Evolutionary conservation across 1,140 invertebrate genomes (phyloP), one percentile per base, ranked within the genome.

Genomic region (Cyclina sinensis): DNA sequence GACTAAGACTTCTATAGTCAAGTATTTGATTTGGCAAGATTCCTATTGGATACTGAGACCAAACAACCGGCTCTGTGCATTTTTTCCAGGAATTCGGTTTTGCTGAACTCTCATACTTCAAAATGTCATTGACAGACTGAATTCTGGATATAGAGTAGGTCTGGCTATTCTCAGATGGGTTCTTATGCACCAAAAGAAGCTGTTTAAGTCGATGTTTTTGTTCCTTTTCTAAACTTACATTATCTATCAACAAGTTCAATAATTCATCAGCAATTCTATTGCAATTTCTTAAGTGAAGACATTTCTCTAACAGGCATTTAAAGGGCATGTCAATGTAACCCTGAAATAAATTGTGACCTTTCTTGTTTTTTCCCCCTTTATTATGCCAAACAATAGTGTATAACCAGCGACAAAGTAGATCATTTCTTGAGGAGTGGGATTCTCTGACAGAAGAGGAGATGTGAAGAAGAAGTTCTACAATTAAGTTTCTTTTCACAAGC

Each of bases 21-120:
- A 84, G 14, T 35, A n/a, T 35, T 54, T 84, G 82, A 21, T 73
- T 65, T 21, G 82, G 82, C 12, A 84, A 57, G 16, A 48, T 11
- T 21, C 82, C 82, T 12, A 84, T 43, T 70, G 82, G 68, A 11
- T 48, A n/a, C 12, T 48, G 18, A 12, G 62, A 73, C 82, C 82
- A 84, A 48, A 54, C 43, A 51, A 70, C 46, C 37, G 16, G 30
- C 24, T 32, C 32, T 54, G n/a, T 7, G 27, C 43, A 43, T 74
- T 73, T 84, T 73, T 24, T 84, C 82, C 82, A 84, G n/a, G 39
- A 14, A 35, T 2, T 32, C 18, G 11, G 2, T 1, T 9, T 1
- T 39, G 24, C n/a, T 21, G 30, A 14, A 16, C 5, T 32, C 1
- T 32, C 21, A 3, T 35, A 35, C 0, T 51, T 35, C 16, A 14